A percentile compares a stretch with the other conserved stretches of the same genome.
Evolutionary conservation across 2,888 invertebrate genomes (phyloP).

Genomic region (Drosophila paucipuncta): DNA sequence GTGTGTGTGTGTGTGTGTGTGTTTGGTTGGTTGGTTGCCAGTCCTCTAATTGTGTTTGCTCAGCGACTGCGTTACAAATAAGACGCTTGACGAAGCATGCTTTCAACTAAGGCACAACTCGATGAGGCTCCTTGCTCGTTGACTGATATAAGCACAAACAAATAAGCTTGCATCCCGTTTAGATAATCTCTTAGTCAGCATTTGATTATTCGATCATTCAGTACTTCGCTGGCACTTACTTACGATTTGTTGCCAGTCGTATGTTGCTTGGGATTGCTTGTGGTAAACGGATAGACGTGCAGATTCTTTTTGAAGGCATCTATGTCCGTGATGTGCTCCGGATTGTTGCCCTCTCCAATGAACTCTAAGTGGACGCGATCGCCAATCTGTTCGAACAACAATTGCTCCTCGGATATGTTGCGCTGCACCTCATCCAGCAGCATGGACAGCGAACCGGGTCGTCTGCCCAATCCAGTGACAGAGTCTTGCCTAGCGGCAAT

Average conservation of each 20-base stretch:
- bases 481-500: slow-evolving; percentile 18
- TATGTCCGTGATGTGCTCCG: slow-evolving; percentile 50
- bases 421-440: slow-evolving; percentile 57
- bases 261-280: slow-evolving; percentile 45
- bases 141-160: neutral
- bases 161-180: neutral
- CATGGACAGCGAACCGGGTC: slow-evolving; percentile 42
- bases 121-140: neutral
- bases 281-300: slow-evolving; percentile 43
- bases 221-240: neutral
- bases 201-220: neutral
- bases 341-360: slow-evolving; percentile 37
- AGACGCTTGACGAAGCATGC: slow-evolving; percentile 17
- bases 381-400: slow-evolving; percentile 50
- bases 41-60: slow-evolving; percentile 55
- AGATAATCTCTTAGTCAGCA: slow-evolving; percentile 1
- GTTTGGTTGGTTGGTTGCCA: slow-evolving; percentile 9
- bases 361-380: slow-evolving; percentile 39
- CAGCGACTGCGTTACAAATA: slow-evolving; percentile 42
- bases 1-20: neutral
- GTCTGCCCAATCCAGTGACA: neutral
- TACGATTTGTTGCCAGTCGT: neutral
- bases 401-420: slow-evolving; percentile 51
- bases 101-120: slow-evolving; percentile 7
- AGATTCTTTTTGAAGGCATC: slow-evolving; percentile 46